Evolutionary conservation across 2,113 vertebrate species (phyloP).

Genomic region (Sinocyclocheilus maitianheensis): DNA sequence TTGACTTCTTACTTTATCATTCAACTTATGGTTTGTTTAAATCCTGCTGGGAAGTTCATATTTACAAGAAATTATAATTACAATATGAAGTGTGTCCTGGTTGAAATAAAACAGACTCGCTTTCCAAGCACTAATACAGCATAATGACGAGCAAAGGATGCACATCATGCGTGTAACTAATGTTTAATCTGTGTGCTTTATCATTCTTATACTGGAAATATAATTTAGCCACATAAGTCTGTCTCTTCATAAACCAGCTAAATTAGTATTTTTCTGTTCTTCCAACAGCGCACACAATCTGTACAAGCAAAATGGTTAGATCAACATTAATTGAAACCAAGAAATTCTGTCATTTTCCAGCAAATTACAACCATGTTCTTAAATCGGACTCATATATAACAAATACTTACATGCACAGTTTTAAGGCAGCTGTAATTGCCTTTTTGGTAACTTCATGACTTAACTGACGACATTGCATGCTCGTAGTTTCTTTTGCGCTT

Average conservation of each 20-base stretch:
- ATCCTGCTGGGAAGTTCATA: neutral
- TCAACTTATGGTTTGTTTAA: neutral
- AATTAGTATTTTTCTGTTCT: neutral
- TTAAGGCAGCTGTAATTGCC: too few relatives aligned
- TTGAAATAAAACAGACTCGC: neutral
- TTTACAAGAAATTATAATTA: neutral
- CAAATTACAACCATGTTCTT: too few relatives aligned
- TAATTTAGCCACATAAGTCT: neutral
- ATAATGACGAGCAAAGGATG: too few relatives aligned
- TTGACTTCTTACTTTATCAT: neutral
- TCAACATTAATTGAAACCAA: neutral
- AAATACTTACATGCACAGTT: too few relatives aligned
- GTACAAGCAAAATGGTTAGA: neutral
- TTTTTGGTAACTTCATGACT: too few relatives aligned
- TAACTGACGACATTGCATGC: too few relatives aligned
- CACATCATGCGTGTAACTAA: too few relatives aligned
- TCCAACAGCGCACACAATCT: neutral
- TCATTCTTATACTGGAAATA: too few relatives aligned
- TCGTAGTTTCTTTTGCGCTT: too few relatives aligned
- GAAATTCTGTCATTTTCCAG: neutral
- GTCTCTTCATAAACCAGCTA: neutral
- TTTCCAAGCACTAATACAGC: too few relatives aligned
- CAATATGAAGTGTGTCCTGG: neutral
- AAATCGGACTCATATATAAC: too few relatives aligned
- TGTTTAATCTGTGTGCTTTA: too few relatives aligned